A percentile compares a stretch with the other conserved stretches of the same genome.
phyloP scores from a whole-genome alignment of 2,888 invertebrate species.

The Nemotelus pantherinus region DNA sequence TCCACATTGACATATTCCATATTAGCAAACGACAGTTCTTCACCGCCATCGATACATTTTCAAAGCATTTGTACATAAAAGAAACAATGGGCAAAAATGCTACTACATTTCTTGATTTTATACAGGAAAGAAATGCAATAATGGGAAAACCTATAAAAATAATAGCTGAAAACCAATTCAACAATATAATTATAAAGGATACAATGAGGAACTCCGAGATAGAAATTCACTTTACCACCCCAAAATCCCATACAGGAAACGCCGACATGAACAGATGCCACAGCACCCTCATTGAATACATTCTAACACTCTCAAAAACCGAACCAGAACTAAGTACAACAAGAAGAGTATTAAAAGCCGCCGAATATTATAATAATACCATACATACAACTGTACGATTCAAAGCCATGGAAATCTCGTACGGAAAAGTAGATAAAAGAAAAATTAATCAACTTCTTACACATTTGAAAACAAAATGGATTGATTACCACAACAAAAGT shows the following conservation, averaged over 20 bases:
- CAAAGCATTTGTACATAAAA: background rate
- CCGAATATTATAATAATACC: slow-evolving; percentile 10
- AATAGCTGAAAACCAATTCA: slow-evolving; percentile 14
- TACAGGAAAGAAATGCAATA: background rate
- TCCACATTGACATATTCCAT: background rate
- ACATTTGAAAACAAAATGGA: slow-evolving; percentile 7
- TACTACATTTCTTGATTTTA: background rate
- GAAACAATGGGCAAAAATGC: background rate
- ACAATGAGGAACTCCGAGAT: background rate
- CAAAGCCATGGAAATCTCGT: background rate
- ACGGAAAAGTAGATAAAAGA: background rate
- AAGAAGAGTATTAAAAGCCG: slow-evolving; percentile 5
- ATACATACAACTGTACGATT: background rate
- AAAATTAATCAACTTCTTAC: slow-evolving; percentile 2
- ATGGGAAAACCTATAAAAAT: slow-evolving; percentile 8
- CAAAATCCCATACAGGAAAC: slow-evolving; percentile 11
- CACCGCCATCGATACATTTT: slow-evolving; percentile 4
- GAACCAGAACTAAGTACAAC: background rate
- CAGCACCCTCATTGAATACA: background rate
- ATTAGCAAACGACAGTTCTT: slow-evolving; percentile 1
- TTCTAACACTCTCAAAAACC: background rate
- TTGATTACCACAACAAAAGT: background rate
- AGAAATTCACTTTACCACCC: background rate
- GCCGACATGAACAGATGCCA: slow-evolving; percentile 17
- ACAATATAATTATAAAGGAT: background rate